Evolutionary conservation across 2,113 vertebrate genomes (phyloP).

Genomic region (Hemiscyllium ocellatum): DNA sequence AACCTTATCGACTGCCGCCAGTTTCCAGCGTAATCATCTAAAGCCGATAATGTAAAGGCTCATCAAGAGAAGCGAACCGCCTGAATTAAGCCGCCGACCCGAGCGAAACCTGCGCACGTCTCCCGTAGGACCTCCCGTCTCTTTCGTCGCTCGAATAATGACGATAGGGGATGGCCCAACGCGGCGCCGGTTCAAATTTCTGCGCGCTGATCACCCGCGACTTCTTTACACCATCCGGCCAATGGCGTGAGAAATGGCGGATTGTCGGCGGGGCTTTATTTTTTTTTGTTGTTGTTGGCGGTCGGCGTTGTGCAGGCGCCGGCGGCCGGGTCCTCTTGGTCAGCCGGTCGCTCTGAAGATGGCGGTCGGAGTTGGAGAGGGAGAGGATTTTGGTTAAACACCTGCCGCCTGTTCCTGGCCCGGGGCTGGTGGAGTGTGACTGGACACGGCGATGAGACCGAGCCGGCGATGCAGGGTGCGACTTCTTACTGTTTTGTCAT

Average conservation of each 20-base stretch:
- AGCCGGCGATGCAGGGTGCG: not conserved
- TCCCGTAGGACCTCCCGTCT: not conserved
- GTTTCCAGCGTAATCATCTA: not conserved
- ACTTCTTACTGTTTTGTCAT: not conserved
- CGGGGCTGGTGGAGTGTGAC: no score
- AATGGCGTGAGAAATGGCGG: no score
- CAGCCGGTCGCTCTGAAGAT: not conserved
- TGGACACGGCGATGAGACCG: not conserved
- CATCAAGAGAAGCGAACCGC: not conserved
- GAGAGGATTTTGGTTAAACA: no score
- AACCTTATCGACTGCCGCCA: not conserved
- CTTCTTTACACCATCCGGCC: not conserved
- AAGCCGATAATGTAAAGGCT: not conserved
- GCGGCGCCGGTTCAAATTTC: not conserved
- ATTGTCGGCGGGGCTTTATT: not conserved
- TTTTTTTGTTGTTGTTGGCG: no score
- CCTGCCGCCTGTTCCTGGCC: no score
- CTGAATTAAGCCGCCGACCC: not conserved
- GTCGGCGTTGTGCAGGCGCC: not conserved
- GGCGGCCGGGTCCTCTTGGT: not conserved
- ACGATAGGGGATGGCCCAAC: not conserved
- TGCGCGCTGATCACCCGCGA: no score
- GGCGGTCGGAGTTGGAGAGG: not conserved
- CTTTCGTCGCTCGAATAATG: not conserved
- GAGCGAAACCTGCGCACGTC: not conserved